Conservation (phyloP, 2,113 vertebrate species). For the Engystomops pustulosus region DNA sequence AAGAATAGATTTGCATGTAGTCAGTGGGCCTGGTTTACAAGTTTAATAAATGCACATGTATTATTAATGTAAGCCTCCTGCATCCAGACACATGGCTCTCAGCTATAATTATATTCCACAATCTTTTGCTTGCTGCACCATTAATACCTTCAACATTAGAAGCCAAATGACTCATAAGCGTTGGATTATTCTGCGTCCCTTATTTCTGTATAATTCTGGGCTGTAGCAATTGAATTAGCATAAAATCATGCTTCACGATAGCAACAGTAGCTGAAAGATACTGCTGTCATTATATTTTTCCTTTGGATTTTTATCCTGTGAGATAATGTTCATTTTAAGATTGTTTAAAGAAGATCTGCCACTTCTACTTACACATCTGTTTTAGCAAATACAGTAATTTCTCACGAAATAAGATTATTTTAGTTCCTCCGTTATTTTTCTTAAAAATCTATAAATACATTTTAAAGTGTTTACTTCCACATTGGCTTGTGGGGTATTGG, state of each 20-base stretch:
- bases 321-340: not conserved
- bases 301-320: not conserved
- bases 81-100: constrained; percentile 54
- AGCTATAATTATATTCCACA: constrained; percentile 56
- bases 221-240: constrained; percentile 53
- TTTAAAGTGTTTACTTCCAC: too few relatives aligned
- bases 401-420: too few relatives aligned
- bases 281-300: constrained; percentile 16
- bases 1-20: constrained; percentile 38
- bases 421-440: too few relatives aligned
- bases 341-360: not conserved
- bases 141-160: constrained; percentile 55
- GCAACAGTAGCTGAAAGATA: constrained; percentile 30
- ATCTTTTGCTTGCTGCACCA: constrained; percentile 51
- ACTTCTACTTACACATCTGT: too few relatives aligned
- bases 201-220: constrained; percentile 56
- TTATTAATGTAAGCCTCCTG: constrained; percentile 53
- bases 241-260: constrained; percentile 45
- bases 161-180: constrained; percentile 56
- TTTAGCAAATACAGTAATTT: too few relatives aligned
- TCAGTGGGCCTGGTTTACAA: constrained; percentile 32
- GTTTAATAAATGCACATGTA: constrained; percentile 52
- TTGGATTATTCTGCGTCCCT: constrained; percentile 51
- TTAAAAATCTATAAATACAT: too few relatives aligned
- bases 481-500: too few relatives aligned